Evolutionary conservation across 2,888 invertebrate species (phyloP), one percentile per base, ranked within the genome.

Genomic region (Melinaea marsaeus): DNA sequence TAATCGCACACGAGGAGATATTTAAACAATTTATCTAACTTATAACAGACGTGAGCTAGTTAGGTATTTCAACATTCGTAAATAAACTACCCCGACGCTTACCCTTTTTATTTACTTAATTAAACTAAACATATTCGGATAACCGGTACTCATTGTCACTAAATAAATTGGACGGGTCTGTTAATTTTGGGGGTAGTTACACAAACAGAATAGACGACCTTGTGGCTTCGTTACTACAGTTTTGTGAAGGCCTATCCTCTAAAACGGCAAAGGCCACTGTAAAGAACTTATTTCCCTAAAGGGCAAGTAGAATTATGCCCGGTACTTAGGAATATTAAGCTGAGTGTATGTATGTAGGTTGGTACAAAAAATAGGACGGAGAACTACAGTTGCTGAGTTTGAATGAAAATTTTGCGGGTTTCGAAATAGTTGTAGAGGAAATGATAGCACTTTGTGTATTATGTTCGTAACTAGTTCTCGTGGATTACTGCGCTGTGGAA

Each of bases 221-320:
- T 60, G 65, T 60, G 65, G 67, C 62, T 71, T 71, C 61, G 69
- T 70, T 65, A 67, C 67, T 63, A 70, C 64, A 66, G 60, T 65
- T 68, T 60, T 65, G 63, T 62, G 58, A 65, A 68, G 65, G 67
- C 65, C 63, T 67, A 65, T 65, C 67, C 67, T 67, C 61, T 55
- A 60, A 56, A 69, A 66, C 64, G 68, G 62, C 63, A 65, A 64
- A 66, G 69, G 68, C 58, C 63, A 66, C 68, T 66, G 63, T 69
- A 66, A 68, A 70, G 65, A 67, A 69, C 67, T 70, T 72, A 72
- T 72, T 71, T 72, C 71, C 72, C 71, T 65, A 67, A 72, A 71
- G 71, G 67, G 71, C 68, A 57, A 65, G 65, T 61, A 61, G 67
- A 70, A 62, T 70, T 68, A 67, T 70, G 68, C 54, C 59, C 58